phyloP scores from a whole-genome alignment of 2,888 invertebrate genomes.

The Linnaemya tessellans region DNA sequence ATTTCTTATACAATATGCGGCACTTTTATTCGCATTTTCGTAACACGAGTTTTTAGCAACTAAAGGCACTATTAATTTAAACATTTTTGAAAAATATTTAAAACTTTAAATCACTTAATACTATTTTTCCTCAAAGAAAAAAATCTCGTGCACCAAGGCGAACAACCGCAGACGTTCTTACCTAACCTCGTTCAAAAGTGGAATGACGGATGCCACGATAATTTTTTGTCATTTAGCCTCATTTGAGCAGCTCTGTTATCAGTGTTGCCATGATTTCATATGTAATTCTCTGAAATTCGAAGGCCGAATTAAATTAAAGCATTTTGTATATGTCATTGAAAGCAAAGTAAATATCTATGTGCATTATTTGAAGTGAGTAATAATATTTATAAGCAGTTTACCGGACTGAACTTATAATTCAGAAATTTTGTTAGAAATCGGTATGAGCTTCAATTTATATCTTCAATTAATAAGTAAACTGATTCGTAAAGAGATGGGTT shows the following conservation, averaged over 20 bases:
- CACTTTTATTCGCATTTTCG: conserved; percentile 70
- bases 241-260: conserved; percentile 46
- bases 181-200: conserved; percentile 83
- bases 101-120: not conserved
- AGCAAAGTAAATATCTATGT: no score
- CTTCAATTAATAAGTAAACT: no score
- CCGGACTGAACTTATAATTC: no score
- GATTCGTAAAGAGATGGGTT: no score
- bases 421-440: no score
- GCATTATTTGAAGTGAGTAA: no score
- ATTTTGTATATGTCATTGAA: no score
- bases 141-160: conserved; percentile 76
- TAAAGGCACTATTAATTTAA: conserved; percentile 78
- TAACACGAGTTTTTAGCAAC: conserved; percentile 77
- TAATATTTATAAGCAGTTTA: no score
- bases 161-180: conserved; percentile 79
- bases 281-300: no score
- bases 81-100: conserved; percentile 64
- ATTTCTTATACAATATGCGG: conserved; percentile 77
- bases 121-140: not conserved
- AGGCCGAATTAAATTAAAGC: no score
- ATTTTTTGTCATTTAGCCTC: conserved; percentile 39
- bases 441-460: no score
- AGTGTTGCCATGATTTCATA: not conserved
- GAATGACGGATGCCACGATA: conserved; percentile 76